These are phyloP conservation scores for Teleogryllus occipitalis DNA, from an alignment of 1,140 invertebrate genomes.

Conservation along the genomic window DNA sequence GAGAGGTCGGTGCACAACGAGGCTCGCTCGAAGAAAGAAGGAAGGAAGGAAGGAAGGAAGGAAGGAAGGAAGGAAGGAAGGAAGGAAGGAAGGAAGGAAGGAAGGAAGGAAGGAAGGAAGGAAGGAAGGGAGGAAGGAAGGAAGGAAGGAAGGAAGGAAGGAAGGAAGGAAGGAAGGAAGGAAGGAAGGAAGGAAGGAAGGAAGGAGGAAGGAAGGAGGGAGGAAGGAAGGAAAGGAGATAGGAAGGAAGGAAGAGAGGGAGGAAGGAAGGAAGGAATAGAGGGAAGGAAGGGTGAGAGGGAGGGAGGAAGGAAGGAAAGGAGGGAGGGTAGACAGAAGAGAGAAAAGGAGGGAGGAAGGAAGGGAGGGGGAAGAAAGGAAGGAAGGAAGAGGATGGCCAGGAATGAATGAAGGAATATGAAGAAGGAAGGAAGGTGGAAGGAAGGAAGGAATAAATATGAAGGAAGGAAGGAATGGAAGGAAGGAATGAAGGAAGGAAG, in stretches of 20 bases:
- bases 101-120: background rate
- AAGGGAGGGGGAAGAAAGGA: constrained; percentile 12
- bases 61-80: background rate
- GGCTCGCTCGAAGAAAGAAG: background rate
- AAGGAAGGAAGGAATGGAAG: constrained; percentile 14
- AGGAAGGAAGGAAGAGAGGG: constrained; percentile 13
- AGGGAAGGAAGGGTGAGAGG: constrained; percentile 12
- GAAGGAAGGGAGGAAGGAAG: constrained; percentile 16
- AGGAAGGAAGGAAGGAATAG: constrained; percentile 14
- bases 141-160: constrained; percentile 16
- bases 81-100: constrained; percentile 2
- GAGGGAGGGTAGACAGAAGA: constrained; percentile 4
- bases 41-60: constrained; percentile 1
- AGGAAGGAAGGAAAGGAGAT: constrained; percentile 12
- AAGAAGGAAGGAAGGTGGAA: constrained; percentile 11
- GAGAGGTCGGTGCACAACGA: background rate
- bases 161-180: constrained; percentile 16
- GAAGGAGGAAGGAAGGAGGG: constrained; percentile 12
- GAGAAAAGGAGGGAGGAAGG: constrained; percentile 12
- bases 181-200: constrained; percentile 17
- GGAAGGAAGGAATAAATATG: constrained; percentile 11
- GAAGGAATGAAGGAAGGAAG: constrained; percentile 12
- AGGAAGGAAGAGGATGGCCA: constrained; percentile 9
- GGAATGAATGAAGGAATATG: constrained; percentile 9
- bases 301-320: constrained; percentile 14